Conservation (phyloP, 2,888 invertebrate species). For the Poecilus cupreus region DNA sequence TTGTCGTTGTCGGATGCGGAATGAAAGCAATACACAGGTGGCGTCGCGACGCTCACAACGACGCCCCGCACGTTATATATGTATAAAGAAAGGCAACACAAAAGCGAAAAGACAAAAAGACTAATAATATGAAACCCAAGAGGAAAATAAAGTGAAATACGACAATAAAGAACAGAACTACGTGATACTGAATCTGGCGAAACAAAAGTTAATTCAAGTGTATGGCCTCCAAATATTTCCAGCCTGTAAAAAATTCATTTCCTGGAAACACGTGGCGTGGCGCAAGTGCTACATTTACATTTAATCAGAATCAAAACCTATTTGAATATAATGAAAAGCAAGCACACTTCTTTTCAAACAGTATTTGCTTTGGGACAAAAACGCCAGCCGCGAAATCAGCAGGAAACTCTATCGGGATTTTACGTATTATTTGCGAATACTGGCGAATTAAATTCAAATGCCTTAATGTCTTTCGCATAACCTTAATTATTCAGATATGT, state of each 20-base stretch:
- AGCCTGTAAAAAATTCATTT: constrained; percentile 33
- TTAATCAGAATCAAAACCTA: neutral
- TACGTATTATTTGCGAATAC: no score
- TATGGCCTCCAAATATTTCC: constrained; percentile 39
- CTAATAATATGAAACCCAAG: constrained; percentile 54
- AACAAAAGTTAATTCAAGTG: constrained; percentile 48
- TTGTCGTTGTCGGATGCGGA: neutral
- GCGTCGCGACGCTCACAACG: neutral
- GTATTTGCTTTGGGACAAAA: no score
- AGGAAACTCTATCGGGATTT: no score
- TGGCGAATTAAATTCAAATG: no score
- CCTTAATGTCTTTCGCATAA: no score
- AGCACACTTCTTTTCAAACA: neutral
- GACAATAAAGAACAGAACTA: constrained; percentile 48
- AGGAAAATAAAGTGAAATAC: constrained; percentile 53
- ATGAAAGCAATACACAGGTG: constrained; percentile 22
- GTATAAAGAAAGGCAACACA: constrained; percentile 41
- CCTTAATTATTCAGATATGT: no score
- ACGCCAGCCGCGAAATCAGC: no score
- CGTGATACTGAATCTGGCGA: constrained; percentile 52
- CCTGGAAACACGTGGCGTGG: neutral
- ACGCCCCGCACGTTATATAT: constrained; percentile 23
- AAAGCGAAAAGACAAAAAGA: constrained; percentile 54
- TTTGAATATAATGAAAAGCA: neutral
- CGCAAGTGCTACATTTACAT: neutral